These are phyloP conservation scores for Drosophila neotestacea DNA, from an alignment of 2,888 invertebrate genomes.

Conservation along the genomic window DNA sequence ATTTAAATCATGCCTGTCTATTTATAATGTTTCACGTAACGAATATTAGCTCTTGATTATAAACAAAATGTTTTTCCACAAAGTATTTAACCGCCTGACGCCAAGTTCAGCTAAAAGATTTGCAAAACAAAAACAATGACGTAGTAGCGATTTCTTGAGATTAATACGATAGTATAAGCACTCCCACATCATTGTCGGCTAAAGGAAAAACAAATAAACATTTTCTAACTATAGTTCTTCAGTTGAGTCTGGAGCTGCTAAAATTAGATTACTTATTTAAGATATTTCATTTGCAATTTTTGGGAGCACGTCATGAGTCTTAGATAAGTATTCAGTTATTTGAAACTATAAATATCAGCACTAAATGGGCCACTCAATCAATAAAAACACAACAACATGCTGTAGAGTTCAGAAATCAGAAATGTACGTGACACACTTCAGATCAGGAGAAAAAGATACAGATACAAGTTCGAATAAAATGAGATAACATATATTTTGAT, in stretches of 20 bases:
- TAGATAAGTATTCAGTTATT: constrained; percentile 27
- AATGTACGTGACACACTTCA: constrained; percentile 71
- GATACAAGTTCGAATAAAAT: constrained; percentile 13
- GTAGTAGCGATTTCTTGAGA: constrained; percentile 36
- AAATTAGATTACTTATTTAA: constrained; percentile 40
- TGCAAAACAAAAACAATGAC: constrained; percentile 56
- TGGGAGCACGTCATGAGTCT: constrained; percentile 47
- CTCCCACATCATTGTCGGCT: constrained; percentile 47
- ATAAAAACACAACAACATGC: constrained; percentile 59
- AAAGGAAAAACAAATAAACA: constrained; percentile 50
- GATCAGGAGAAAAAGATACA: constrained; percentile 15
- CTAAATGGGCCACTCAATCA: constrained; percentile 76
- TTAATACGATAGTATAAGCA: constrained; percentile 24
- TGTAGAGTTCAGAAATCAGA: constrained; percentile 24
- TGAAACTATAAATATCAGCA: constrained; percentile 60
- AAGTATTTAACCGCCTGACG: constrained; percentile 69
- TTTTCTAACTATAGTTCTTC: constrained; percentile 54
- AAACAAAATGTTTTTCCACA: constrained; percentile 63
- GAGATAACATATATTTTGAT: neutral
- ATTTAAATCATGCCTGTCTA: constrained; percentile 59
- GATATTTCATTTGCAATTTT: constrained; percentile 49
- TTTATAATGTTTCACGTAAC: constrained; percentile 74
- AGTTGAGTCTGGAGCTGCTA: constrained; percentile 44
- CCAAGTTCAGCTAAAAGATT: constrained; percentile 69
- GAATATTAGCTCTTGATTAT: constrained; percentile 71